Percentiles rank a stretch among this genome's conserved stretches.
These are phyloP conservation scores for Dendrocincla fuliginosa DNA, from an alignment of 2,797 vertebrate species.

Conservation along the genomic window DNA sequence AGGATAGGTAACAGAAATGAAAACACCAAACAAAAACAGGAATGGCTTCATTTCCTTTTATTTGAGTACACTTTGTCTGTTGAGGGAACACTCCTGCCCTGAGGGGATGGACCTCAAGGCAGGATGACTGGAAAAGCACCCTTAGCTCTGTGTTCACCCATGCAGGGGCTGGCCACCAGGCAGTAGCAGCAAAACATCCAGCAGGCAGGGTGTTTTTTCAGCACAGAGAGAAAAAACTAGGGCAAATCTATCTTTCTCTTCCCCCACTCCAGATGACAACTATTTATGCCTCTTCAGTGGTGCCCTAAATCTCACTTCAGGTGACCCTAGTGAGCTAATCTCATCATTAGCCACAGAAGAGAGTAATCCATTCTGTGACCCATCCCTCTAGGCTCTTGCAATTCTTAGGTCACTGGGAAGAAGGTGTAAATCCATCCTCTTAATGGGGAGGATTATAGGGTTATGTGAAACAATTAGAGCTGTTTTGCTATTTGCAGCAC, in stretches of 20 bases:
- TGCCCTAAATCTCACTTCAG: slow-evolving; percentile 5
- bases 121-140: neutral
- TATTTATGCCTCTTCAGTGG: neutral
- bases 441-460: slow-evolving; percentile 19
- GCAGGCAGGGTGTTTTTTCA: neutral
- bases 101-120: neutral
- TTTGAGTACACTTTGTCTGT: neutral
- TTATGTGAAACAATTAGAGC: neutral
- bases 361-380: neutral
- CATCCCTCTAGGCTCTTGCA: neutral
- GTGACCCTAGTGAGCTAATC: slow-evolving; percentile 20
- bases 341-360: neutral
- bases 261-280: neutral
- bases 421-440: neutral
- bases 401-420: neutral
- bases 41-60: neutral
- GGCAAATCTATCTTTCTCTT: neutral
- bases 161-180: neutral
- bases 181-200: neutral
- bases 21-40: neutral
- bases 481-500: neutral
- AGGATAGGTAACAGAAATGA: neutral
- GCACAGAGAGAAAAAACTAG: neutral
- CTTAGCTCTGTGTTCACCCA: neutral
- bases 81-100: neutral